A percentile compares a stretch with the other conserved stretches of the same genome.
Conservation (phyloP, 2,113 vertebrate species). For the Psophia crepitans region DNA sequence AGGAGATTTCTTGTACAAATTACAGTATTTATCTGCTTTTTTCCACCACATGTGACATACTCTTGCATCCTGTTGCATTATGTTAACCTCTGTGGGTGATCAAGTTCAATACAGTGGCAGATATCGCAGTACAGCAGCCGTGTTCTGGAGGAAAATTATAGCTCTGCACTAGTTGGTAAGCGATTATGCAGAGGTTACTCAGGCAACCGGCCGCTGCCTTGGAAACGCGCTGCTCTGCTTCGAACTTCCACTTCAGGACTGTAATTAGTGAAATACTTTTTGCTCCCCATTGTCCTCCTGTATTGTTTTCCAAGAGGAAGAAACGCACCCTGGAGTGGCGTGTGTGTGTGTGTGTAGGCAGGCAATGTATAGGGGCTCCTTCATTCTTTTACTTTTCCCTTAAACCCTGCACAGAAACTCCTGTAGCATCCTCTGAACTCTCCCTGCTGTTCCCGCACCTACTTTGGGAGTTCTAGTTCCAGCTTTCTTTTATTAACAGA, state of each 20-base stretch:
- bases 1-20: neutral
- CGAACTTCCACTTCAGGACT: conserved; percentile 7
- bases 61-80: neutral
- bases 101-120: conserved; percentile 1
- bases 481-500: neutral
- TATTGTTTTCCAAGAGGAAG: neutral
- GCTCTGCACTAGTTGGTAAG: conserved; percentile 18
- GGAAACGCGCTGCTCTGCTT: conserved; percentile 28
- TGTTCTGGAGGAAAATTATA: conserved; percentile 50
- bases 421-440: neutral
- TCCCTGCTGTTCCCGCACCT: neutral
- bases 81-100: conserved; percentile 12
- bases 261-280: conserved; percentile 46
- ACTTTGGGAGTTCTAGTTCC: neutral
- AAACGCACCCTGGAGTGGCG: neutral
- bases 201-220: conserved; percentile 49
- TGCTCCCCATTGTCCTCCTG: conserved; percentile 7
- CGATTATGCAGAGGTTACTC: conserved; percentile 44
- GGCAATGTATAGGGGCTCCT: neutral
- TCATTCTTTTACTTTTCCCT: neutral
- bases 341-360: neutral
- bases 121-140: neutral
- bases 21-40: neutral
- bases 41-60: neutral
- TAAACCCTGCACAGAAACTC: neutral